Evolutionary conservation across 2,797 vertebrate species (phyloP), one percentile per base, ranked within the genome.

Genomic region (Trematomus bernacchii): DNA sequence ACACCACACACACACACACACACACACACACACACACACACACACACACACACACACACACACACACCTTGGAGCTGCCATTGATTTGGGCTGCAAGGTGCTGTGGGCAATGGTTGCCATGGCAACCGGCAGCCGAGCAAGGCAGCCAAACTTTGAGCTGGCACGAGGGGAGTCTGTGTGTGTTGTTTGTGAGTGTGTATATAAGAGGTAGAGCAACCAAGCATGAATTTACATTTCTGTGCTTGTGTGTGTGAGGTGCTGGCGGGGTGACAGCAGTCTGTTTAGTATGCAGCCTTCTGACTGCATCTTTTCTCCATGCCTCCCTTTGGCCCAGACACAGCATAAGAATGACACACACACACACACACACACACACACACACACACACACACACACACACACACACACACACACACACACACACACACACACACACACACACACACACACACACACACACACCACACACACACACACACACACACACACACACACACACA

Each of bases 71-170:
- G 85, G 87, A 90, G 83, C 89, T 90, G 90, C 93, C 94, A 95
- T n/a, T n/a, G 94, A 95, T 95, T 96, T 90, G 88, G 91, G 92
- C 91, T 92, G 93, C 84, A 91, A 94, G 91, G 93, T 89, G 92
- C 94, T 93, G 85, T 93, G 94, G 93, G 95, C 94, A 92, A 95
- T 72, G 90, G 95, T 96, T 94, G 90, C 94, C 85, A 92, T 92
- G 90, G 92, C 84, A 95, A 96, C 95, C 89, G 69, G 88, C 93
- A 94, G 93, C 85, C 74, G 90, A 92, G 93, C 90, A 92, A 93
- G 92, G 86, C 93, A 85, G 93, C 94, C 94, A 94, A 95, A 95
- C 90, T 95, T 95, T 91, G 85, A 87, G 88, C 87, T 93, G 90
- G 92, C 89, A 88, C 65, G 77, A 83, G 71, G 74, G 59, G 80